These are phyloP conservation scores for Anguilla megastoma DNA, from an alignment of 2,797 vertebrate species.

Conservation along the genomic window DNA sequence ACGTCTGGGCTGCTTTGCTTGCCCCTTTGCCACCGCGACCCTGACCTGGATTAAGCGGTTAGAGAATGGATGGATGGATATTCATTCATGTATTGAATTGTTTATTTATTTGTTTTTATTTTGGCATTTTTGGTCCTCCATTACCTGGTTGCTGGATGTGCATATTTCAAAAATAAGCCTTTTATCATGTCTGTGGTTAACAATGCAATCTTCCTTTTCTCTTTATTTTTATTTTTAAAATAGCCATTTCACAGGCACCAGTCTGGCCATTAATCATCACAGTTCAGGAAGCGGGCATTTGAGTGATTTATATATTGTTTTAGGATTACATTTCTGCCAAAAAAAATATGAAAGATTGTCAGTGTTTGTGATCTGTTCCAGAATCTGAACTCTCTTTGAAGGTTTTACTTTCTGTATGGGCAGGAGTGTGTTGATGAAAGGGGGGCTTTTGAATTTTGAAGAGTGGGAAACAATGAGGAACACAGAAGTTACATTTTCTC, in stretches of 20 bases:
- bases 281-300: neutral
- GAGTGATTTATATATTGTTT: neutral
- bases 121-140: too few species aligned
- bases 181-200: neutral
- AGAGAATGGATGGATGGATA: too few species aligned
- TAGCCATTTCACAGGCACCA: neutral
- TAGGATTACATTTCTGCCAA: neutral
- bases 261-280: neutral
- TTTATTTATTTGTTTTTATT: too few species aligned
- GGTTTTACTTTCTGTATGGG: neutral
- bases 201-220: neutral
- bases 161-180: neutral
- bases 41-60: too few species aligned
- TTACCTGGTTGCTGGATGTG: neutral
- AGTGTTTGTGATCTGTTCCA: neutral
- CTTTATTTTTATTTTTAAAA: neutral
- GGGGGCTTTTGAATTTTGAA: neutral
- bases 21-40: too few species aligned
- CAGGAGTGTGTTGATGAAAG: neutral
- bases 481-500: neutral
- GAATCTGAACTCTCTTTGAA: neutral
- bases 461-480: neutral
- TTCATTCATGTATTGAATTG: too few species aligned
- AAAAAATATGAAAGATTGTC: neutral
- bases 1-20: too few species aligned